phyloP scores from a whole-genome alignment of 2,113 vertebrate genomes.

The Cardinalis cardinalis region DNA sequence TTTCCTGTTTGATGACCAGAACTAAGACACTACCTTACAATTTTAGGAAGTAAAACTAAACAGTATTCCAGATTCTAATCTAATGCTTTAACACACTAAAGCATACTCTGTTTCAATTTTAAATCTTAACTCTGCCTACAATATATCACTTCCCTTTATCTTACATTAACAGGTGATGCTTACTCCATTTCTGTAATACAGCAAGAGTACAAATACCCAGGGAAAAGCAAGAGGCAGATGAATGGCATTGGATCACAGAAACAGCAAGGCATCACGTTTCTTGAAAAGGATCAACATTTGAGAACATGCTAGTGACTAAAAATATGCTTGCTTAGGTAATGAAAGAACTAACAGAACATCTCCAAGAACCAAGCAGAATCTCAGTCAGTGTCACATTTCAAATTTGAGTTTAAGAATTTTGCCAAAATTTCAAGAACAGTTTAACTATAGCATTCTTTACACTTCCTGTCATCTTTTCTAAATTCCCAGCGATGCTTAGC shows the following conservation, averaged over 20 bases:
- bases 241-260: background rate
- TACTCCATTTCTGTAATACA: background rate
- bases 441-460: constrained; percentile 36
- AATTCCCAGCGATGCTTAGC: background rate
- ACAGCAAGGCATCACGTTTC: background rate
- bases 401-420: background rate
- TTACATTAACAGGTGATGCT: background rate
- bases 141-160: background rate
- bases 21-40: background rate
- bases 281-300: background rate
- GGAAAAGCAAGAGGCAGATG: background rate
- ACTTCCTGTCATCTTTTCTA: background rate
- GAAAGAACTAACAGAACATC: background rate
- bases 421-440: constrained; percentile 8
- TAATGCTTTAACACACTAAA: background rate
- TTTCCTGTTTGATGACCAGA: background rate
- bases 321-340: background rate
- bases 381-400: background rate
- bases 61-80: background rate
- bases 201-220: background rate
- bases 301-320: background rate
- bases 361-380: background rate
- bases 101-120: background rate
- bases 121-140: background rate
- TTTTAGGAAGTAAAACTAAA: background rate